Base-by-base conservation (phyloP, 2,888 invertebrate genomes). In the Archips xylosteana region DNA sequence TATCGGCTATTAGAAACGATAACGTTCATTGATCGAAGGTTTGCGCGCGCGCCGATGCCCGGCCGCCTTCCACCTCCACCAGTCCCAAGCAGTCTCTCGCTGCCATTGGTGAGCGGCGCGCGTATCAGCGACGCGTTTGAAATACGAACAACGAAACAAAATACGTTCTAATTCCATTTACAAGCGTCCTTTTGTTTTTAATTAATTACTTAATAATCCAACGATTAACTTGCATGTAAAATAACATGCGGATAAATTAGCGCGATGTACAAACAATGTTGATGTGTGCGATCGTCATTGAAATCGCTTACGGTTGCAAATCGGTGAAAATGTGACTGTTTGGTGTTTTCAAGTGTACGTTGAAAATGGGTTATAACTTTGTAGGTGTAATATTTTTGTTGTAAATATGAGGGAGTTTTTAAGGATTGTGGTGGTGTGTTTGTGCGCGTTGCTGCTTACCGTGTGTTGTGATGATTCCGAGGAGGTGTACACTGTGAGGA, bases 321-420 rank as follows among this genome's bases (percentile, higher is more conserved):
- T 84, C 83, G 83, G 86, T 87, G 89, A 94, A 93, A 92, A 94
- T 94, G 93, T 94, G 93, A 94, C 94, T 91, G 89, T 86, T 83
- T 81, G 80, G 82, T 83, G 79, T 78, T 81, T 54, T 70, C 71
- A 81, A 80, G 80, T 81, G 80, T 78, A 68, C 80, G 76, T 76
- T 73, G 78, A 92, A 90, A 87, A 93, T 92, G 92, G 92, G 87
- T 81, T 79, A 80, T 80, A 85, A 89, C 86, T 79, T 83, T 83
- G 76, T 76, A 45, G 34, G 54, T 63, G 68, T 68, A 23, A 23
- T 23, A 57, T 74, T 80, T 78, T 83, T 83, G 86, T 83, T 77
- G 85, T 83, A 87, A 94, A 89, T 87, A 94, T 94, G 94, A 89
- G 89, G 82, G 89, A 87, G 86, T 83, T 91, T 77, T 74, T 90